These are phyloP conservation scores for Melanchra persicariae DNA, from an alignment of 2,888 invertebrate genomes.

Conservation along the genomic window DNA sequence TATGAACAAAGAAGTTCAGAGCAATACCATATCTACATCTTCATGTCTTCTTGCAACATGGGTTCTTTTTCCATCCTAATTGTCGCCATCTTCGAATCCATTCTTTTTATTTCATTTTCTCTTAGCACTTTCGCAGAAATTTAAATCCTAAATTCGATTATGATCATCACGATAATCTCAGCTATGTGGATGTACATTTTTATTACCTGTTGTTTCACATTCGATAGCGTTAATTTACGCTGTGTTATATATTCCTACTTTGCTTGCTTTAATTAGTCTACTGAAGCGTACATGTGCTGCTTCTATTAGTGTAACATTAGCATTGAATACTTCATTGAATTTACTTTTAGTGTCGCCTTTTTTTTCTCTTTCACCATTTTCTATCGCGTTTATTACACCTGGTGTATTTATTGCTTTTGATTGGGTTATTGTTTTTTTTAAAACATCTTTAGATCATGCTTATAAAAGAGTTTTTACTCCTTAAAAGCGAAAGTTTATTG, in stretches of 20 bases:
- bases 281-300: constrained; percentile 49
- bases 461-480: background rate
- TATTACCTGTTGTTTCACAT: constrained; percentile 29
- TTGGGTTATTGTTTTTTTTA: background rate
- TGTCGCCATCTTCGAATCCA: background rate
- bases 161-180: constrained; percentile 8
- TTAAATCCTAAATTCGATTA: background rate
- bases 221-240: constrained; percentile 19
- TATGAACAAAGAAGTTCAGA: background rate
- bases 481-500: background rate
- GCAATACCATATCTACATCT: too few species aligned
- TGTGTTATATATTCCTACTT: constrained; percentile 45
- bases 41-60: too few species aligned
- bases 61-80: background rate
- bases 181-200: constrained; percentile 13
- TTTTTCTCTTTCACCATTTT: constrained; percentile 25
- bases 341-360: constrained; percentile 25
- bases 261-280: constrained; percentile 42
- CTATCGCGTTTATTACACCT: constrained; percentile 11
- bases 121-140: constrained; percentile 21
- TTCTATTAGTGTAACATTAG: constrained; percentile 50
- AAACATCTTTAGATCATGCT: background rate
- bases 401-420: constrained; percentile 4
- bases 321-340: constrained; percentile 59
- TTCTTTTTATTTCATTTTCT: background rate